Percentiles rank a stretch among this genome's conserved stretches.
phyloP scores from a whole-genome alignment of 2,797 vertebrate species.

The Enteromius trimaculatus region DNA sequence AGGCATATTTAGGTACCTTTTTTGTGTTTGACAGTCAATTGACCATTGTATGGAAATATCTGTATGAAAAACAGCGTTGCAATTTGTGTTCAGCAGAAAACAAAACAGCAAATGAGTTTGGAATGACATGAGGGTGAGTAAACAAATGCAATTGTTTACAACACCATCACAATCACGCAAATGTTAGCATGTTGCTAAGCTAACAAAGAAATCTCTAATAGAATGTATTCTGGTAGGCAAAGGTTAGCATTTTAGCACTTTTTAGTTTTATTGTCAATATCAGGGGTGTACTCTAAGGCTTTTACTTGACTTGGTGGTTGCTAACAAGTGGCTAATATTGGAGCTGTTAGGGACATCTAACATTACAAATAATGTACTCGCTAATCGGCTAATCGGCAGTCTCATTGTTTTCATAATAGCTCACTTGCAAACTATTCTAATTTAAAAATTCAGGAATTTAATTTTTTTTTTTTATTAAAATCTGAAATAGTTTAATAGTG shows the following conservation, averaged over 20 bases:
- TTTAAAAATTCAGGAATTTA: background rate
- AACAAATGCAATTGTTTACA: background rate
- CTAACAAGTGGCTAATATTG: background rate
- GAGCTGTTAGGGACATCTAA: background rate
- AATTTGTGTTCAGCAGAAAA: background rate
- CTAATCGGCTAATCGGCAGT: background rate
- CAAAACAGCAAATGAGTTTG: background rate
- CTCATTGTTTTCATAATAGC: background rate
- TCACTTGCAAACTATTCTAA: background rate
- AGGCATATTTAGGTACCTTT: background rate
- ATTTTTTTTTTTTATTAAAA: background rate
- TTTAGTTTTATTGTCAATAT: background rate
- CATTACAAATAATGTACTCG: background rate
- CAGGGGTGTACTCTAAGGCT: background rate
- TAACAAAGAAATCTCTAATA: constrained; percentile 1
- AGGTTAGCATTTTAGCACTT: background rate
- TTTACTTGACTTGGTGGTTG: background rate
- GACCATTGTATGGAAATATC: background rate
- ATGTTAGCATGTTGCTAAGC: background rate
- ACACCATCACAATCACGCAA: background rate
- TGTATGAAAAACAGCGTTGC: background rate
- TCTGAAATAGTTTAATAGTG: background rate
- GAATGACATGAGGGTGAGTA: background rate
- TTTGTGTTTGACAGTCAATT: background rate
- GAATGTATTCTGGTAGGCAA: background rate